These are phyloP conservation scores for Odontamblyopus lacepedii DNA, from an alignment of 2,797 vertebrate genomes.

Conservation along the genomic window DNA sequence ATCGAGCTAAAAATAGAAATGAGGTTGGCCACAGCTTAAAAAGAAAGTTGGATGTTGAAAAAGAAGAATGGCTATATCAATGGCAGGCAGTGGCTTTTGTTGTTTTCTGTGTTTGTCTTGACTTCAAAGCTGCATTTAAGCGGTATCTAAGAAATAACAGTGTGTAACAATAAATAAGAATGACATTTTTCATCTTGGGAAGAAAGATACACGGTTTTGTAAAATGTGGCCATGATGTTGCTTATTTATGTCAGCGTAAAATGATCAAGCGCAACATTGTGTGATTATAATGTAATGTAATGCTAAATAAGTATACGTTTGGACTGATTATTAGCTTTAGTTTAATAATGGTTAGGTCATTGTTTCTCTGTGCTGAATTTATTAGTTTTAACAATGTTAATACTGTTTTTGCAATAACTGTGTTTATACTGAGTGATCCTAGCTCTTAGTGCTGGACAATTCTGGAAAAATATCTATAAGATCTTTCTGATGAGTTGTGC, in stretches of 20 bases:
- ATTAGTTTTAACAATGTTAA: no score
- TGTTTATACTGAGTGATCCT: neutral
- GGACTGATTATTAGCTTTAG: no score
- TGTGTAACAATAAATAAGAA: no score
- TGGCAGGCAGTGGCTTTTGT: neutral
- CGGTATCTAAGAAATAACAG: no score
- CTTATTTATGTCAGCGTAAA: neutral
- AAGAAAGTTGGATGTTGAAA: slow-evolving; percentile 6
- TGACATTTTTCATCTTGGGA: no score
- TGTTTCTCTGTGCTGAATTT: no score
- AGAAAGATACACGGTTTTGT: neutral
- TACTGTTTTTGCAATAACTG: neutral
- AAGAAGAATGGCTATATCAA: neutral
- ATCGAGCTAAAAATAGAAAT: slow-evolving; percentile 11
- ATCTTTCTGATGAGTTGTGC: no score
- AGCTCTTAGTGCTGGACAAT: no score
- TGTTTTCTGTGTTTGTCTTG: neutral
- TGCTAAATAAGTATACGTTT: no score
- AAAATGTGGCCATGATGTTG: neutral
- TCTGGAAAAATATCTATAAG: no score
- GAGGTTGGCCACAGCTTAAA: slow-evolving; percentile 10
- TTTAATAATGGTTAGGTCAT: no score
- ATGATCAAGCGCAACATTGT: neutral
- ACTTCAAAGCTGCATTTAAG: neutral
- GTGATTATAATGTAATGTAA: neutral